Conservation (phyloP, 37 sponge, comb jelly and placozoan species). For the Bolinopsis microptera region DNA sequence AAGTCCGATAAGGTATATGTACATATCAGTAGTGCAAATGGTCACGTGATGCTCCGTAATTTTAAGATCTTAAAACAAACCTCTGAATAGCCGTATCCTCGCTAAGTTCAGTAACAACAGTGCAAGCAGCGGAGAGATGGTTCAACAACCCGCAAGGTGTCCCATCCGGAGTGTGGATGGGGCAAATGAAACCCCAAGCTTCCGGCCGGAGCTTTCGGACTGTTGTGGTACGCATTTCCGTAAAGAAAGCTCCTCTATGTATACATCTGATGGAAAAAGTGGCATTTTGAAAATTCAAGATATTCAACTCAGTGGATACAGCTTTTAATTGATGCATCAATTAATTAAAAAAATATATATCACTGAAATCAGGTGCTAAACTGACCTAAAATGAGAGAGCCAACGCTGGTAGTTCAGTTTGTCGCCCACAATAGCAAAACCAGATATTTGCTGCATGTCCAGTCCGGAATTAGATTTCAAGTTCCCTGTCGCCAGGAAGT, state of each 20-base stretch:
- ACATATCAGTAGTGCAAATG: no score
- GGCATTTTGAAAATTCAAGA: background rate
- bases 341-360: background rate
- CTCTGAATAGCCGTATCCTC: background rate
- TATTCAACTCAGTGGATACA: background rate
- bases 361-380: background rate
- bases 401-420: conserved; percentile 93
- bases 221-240: conserved; percentile 89
- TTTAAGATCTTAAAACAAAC: no score
- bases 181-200: conserved; percentile 98
- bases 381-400: conserved; percentile 88
- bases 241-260: conserved; percentile 96
- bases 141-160: conserved; percentile 96
- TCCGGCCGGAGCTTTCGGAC: conserved; percentile 96
- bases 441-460: conserved; percentile 80
- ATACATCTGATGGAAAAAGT: conserved; percentile 69
- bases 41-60: no score
- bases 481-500: conserved; percentile 89
- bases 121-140: conserved; percentile 82
- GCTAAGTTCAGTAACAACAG: conserved; percentile 26
- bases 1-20: no score
- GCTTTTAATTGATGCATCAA: background rate
- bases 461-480: conserved; percentile 79
- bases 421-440: conserved; percentile 94
- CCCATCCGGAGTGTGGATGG: conserved; percentile 99